Percentiles rank a stretch among this genome's conserved stretches.
phyloP scores from a whole-genome alignment of 2,888 invertebrate genomes.

The Eilema sororculum region DNA sequence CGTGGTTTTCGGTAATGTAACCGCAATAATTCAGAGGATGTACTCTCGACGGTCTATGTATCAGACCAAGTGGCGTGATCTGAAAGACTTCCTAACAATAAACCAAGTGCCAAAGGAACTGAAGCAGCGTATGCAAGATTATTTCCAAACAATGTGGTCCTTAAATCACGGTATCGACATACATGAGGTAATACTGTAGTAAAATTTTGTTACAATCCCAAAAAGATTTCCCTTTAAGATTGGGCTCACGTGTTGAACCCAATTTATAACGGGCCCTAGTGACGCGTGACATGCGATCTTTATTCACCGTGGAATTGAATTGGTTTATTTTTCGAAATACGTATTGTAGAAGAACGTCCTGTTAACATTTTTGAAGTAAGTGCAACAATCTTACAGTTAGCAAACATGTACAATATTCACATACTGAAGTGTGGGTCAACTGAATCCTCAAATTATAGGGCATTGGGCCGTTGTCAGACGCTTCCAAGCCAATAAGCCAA shows the following conservation, averaged over 20 bases:
- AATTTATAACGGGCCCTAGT: constrained; percentile 2
- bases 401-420: too few relatives aligned
- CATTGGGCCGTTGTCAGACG: too few relatives aligned
- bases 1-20: constrained; percentile 98
- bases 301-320: constrained; percentile 7
- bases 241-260: neutral
- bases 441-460: neutral
- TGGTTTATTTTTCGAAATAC: neutral
- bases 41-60: constrained; percentile 97
- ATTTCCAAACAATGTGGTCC: constrained; percentile 99
- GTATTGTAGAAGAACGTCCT: neutral
- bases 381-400: too few relatives aligned
- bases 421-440: neutral
- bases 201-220: neutral
- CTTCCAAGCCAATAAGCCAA: too few relatives aligned
- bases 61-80: constrained; percentile 97
- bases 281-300: constrained; percentile 10
- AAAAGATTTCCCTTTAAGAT: neutral
- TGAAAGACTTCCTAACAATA: constrained; percentile 97
- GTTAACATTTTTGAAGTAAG: neutral
- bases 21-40: constrained; percentile 98
- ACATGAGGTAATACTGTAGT: constrained; percentile 90
- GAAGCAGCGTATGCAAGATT: constrained; percentile 98
- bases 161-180: constrained; percentile 98
- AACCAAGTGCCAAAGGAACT: constrained; percentile 98